Conservation (phyloP, 1,140 invertebrate genomes). For the Cecropterus lyciades region DNA sequence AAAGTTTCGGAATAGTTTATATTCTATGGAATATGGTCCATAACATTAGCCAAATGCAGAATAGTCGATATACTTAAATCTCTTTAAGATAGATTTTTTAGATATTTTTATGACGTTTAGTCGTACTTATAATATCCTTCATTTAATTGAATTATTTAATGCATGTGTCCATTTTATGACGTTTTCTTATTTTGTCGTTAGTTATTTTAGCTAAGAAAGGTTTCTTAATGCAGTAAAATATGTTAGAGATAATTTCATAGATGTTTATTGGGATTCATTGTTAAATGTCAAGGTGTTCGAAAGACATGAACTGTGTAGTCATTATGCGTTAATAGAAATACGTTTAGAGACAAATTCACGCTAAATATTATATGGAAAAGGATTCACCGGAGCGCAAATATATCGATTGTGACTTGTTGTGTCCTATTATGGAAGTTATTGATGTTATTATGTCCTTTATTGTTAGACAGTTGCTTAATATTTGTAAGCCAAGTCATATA, state of each 20-base stretch:
- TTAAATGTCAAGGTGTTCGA: constrained; percentile 41
- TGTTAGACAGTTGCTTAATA: constrained; percentile 45
- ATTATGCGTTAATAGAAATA: constrained; percentile 55
- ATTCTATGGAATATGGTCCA: no score
- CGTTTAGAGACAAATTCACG: constrained; percentile 54
- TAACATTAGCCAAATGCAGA: no score
- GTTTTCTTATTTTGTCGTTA: no score
- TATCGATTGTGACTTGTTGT: constrained; percentile 46
- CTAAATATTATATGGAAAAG: constrained; percentile 58
- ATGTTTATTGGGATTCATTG: constrained; percentile 19
- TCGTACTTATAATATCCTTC: no score
- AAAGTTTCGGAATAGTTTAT: no score
- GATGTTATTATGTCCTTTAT: constrained; percentile 66
- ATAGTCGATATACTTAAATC: no score
- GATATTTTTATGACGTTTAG: no score
- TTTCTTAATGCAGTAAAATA: constrained; percentile 4
- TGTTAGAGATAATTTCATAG: constrained; percentile 9
- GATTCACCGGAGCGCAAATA: constrained; percentile 54
- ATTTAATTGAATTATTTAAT: no score
- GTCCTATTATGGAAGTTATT: constrained; percentile 44
- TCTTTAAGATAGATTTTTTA: no score
- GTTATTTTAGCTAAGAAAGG: background rate
- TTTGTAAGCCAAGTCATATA: constrained; percentile 32
- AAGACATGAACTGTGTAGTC: constrained; percentile 38
- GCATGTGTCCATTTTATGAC: no score